phyloP scores from a whole-genome alignment of 2,888 invertebrate species.

The Hemaris fuciformis region DNA sequence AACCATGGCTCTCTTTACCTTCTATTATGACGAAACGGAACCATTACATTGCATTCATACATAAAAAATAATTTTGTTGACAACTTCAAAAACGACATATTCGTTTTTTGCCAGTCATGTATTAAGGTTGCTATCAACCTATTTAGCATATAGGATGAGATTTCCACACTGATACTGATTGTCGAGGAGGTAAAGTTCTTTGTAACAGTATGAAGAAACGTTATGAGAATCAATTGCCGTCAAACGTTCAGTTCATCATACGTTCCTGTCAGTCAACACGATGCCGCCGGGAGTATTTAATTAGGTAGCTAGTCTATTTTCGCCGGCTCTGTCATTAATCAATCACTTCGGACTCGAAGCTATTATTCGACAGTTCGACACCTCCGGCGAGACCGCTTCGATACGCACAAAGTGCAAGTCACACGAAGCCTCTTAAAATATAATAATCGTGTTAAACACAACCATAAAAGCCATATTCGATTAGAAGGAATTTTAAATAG shows the following conservation, averaged over 20 bases:
- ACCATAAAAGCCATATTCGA: constrained; percentile 78
- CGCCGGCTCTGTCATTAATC: constrained; percentile 75
- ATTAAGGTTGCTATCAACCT: neutral
- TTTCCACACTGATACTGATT: neutral
- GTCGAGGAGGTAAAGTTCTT: constrained; percentile 5
- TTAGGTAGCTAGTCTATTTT: constrained; percentile 74
- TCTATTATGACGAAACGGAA: constrained; percentile 39
- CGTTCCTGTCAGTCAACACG: constrained; percentile 39
- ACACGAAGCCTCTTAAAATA: constrained; percentile 76
- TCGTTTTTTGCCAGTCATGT: constrained; percentile 4
- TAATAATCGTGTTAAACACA: constrained; percentile 81
- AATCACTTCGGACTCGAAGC: constrained; percentile 64
- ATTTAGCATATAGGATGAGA: neutral
- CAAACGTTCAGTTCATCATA: constrained; percentile 42
- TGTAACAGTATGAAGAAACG: constrained; percentile 5
- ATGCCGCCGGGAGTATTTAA: constrained; percentile 62
- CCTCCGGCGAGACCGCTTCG: constrained; percentile 54
- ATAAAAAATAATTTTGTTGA: constrained; percentile 48
- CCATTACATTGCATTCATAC: constrained; percentile 43
- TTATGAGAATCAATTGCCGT: constrained; percentile 30
- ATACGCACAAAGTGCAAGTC: constrained; percentile 72
- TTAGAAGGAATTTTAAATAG: constrained; percentile 73
- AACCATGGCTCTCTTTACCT: constrained; percentile 52
- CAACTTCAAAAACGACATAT: constrained; percentile 19
- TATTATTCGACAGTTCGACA: constrained; percentile 75